phyloP scores from a whole-genome alignment of 1,140 invertebrate genomes.

The Planococcus citri region DNA sequence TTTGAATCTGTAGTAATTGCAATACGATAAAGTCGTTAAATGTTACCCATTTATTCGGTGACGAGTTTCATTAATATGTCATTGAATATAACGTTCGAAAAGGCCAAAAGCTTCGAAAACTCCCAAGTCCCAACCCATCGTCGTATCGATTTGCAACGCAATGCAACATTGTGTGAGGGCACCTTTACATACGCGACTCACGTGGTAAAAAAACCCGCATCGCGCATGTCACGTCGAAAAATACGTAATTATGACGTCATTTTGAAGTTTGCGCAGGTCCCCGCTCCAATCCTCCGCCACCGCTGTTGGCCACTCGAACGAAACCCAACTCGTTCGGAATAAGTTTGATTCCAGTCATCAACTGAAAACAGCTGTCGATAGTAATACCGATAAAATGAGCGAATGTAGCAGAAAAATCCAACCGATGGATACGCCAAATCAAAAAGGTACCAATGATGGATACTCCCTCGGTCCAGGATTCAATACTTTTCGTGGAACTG shows the following conservation, averaged over 20 bases:
- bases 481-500: background rate
- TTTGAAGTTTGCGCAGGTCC: background rate
- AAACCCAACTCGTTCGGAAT: background rate
- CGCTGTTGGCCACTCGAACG: constrained; percentile 1
- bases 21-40: too few relatives aligned
- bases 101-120: too few relatives aligned
- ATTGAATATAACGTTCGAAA: too few relatives aligned
- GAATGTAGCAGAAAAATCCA: background rate
- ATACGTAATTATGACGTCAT: constrained; percentile 18
- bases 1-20: too few relatives aligned
- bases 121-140: too few relatives aligned
- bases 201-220: background rate
- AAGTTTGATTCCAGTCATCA: constrained; percentile 9
- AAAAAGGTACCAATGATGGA: background rate
- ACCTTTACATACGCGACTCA: background rate
- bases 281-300: background rate
- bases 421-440: background rate
- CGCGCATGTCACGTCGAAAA: background rate
- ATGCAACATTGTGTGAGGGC: background rate
- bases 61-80: too few relatives aligned
- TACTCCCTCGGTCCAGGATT: background rate
- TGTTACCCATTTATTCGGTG: too few relatives aligned
- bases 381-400: background rate
- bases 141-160: too few relatives aligned
- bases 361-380: constrained; percentile 9